Conservation (phyloP, 2,113 vertebrate species). For the Corythoichthys haematopterus region DNA sequence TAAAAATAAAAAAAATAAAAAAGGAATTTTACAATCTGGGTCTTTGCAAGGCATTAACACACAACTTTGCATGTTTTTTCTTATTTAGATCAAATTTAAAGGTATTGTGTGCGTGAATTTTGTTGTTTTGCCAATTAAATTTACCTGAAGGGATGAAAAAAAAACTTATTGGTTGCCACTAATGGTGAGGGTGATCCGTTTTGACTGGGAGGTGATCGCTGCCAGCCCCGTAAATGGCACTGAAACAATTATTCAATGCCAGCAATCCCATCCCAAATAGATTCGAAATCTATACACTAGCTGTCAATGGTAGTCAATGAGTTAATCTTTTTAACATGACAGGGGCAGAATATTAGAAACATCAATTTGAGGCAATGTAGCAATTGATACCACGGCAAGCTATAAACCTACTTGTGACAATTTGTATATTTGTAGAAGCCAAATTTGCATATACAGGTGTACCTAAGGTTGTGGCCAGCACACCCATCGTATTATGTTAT, state of each 20-base stretch:
- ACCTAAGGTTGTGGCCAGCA: conserved; percentile 16
- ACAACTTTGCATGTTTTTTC: not conserved
- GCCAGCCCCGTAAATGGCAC: too few species aligned
- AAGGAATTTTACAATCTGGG: too few species aligned
- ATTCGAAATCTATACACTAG: too few species aligned
- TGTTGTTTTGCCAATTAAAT: not conserved
- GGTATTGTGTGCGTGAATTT: not conserved
- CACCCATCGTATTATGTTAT: not conserved
- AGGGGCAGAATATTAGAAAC: not conserved
- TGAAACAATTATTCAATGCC: too few species aligned
- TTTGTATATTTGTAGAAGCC: not conserved
- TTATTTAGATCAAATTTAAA: not conserved
- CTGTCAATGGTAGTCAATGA: too few species aligned
- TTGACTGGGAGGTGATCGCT: too few species aligned
- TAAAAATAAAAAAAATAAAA: too few species aligned
- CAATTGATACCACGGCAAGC: not conserved
- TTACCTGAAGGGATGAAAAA: not conserved
- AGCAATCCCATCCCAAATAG: too few species aligned
- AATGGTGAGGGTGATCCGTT: too few species aligned
- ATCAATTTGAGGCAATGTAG: not conserved
- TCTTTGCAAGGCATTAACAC: not conserved
- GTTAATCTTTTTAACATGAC: not conserved
- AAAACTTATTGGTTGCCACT: too few species aligned
- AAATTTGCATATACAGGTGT: not conserved
- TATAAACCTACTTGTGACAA: not conserved